Evolutionary conservation across 2,888 invertebrate species (phyloP).

Genomic region (Dorcus hopei): DNA sequence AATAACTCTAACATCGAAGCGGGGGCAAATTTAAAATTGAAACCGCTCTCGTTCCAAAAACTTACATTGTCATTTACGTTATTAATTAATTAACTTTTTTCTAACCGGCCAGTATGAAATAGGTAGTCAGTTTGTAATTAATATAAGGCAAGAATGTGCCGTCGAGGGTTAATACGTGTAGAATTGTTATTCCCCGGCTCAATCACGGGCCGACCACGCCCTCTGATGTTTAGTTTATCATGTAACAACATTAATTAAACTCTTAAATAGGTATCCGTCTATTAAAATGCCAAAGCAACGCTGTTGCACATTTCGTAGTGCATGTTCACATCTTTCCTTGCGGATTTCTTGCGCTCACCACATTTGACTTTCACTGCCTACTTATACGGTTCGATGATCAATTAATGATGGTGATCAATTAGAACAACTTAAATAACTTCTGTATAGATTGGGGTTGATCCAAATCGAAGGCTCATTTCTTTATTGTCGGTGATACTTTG

Average conservation of each 20-base stretch:
- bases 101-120: slow-evolving; percentile 5
- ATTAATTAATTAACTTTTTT: slow-evolving; percentile 17
- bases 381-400: no score
- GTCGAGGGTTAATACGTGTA: slow-evolving; percentile 11
- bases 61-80: slow-evolving; percentile 18
- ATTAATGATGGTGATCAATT: no score
- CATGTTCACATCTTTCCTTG: slow-evolving; percentile 19
- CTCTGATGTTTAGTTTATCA: slow-evolving; percentile 40
- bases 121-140: slow-evolving; percentile 15
- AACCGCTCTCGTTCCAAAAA: slow-evolving; percentile 6
- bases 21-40: slow-evolving; percentile 5
- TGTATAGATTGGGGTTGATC: no score
- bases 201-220: slow-evolving; percentile 38
- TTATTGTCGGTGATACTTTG: no score
- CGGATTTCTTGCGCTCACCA: slow-evolving; percentile 9
- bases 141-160: slow-evolving; percentile 9
- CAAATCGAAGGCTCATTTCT: no score
- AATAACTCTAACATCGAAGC: neutral
- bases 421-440: no score
- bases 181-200: slow-evolving; percentile 28
- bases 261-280: slow-evolving; percentile 43
- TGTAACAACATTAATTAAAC: slow-evolving; percentile 45
- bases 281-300: slow-evolving; percentile 40
- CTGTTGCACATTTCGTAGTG: slow-evolving; percentile 28
- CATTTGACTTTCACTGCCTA: no score